Base-by-base conservation (phyloP, 2,113 vertebrate genomes). In the Alectura lathami region DNA sequence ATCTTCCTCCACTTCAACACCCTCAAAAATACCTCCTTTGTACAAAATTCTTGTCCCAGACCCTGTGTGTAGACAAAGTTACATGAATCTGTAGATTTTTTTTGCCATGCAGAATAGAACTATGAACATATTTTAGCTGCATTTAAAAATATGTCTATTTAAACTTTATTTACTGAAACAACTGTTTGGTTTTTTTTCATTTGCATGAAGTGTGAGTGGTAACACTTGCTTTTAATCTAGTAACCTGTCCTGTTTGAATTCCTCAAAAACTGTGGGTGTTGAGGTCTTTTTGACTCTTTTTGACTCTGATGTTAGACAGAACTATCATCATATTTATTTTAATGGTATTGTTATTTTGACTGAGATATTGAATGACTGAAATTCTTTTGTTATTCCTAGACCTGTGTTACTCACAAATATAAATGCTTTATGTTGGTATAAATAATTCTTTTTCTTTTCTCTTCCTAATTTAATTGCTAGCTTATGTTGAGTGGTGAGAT, bases 141-240 rank as follows among this genome's bases (percentile, higher is more conserved):
- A 73, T 82, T 92, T 93, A 85, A 73, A 77, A 89, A 34, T 84
- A 82, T 86, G 14, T 20, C 48, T 63, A n/a, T 36, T 88, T 85
- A 64, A 62, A 17, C 4, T 87, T 84, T 82, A 79, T 86, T 94
- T 92, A 53, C 40, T 50, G 18, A 89, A 72, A 40, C 74, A 78
- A 8, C 6, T 13, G 11, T 62, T 6, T 63, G 3, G n/a, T n/a
- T 74, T 53, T 72, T 63, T 90, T 79, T 73, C 1, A 80, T 77
- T 93, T 75, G 20, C 47, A 72, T 82, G 13, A 92, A 63, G 23
- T 56, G 48, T 45, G 38, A 89, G 47, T 64, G 51, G 69, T 43
- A 93, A 69, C 53, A 67, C 81, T 91, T 89, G 74, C 2, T 82
- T 92, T 76, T 36, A 68, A 47, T 69, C 7, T 53, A 54, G 47